phyloP scores from a whole-genome alignment of 2,888 invertebrate genomes.

The Euzophera pinguis region DNA sequence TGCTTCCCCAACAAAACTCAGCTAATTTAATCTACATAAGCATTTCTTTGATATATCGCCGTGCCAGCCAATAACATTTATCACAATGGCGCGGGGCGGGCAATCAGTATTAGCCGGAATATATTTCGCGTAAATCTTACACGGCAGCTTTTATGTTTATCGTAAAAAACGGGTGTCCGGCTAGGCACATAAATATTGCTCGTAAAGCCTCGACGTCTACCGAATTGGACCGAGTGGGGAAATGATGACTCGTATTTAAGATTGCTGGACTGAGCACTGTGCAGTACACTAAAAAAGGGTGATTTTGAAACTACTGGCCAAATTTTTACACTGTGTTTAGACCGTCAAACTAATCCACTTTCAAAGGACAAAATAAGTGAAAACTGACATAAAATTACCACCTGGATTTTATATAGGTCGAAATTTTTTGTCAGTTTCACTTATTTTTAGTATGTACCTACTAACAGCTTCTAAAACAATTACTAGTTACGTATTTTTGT shows the following conservation, averaged over 20 bases:
- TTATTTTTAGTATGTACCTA: no score
- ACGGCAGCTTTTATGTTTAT: slow-evolving; percentile 76
- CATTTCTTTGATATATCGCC: slow-evolving; percentile 12
- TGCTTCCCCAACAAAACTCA: neutral
- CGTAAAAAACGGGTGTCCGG: slow-evolving; percentile 76
- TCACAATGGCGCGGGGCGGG: slow-evolving; percentile 43
- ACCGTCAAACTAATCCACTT: no score
- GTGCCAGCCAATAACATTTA: slow-evolving; percentile 45
- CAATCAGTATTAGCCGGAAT: slow-evolving; percentile 76
- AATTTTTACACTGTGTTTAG: no score
- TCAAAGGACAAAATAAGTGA: no score
- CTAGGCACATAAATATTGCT: slow-evolving; percentile 67
- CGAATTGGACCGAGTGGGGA: slow-evolving; percentile 15
- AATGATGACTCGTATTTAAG: neutral
- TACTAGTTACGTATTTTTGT: no score
- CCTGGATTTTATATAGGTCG: no score
- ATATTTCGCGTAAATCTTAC: slow-evolving; percentile 77
- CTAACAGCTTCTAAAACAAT: no score
- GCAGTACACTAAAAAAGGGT: no score
- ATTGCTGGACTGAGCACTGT: neutral
- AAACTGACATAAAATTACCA: no score
- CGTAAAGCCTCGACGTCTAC: slow-evolving; percentile 44
- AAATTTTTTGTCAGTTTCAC: no score
- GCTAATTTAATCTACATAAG: slow-evolving; percentile 12
- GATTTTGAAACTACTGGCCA: no score